Evolutionary conservation across 2,888 invertebrate species (phyloP).

Genomic region (Scrobipalpa costella): DNA sequence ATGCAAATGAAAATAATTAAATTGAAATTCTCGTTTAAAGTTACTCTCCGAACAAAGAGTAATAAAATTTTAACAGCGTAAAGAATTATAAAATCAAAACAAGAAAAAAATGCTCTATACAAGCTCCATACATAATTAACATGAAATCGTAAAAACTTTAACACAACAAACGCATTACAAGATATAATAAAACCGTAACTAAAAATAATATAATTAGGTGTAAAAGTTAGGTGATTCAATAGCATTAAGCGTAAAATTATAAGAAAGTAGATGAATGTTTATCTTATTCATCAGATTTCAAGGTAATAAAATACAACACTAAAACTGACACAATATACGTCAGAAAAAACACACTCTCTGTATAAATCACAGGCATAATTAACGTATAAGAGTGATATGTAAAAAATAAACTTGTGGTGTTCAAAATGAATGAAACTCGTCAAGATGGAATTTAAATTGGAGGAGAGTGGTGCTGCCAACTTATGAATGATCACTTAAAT

Average conservation of each 20-base stretch:
- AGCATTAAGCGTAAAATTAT: conserved; percentile 21
- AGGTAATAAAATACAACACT: conserved; percentile 24
- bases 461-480: conserved; percentile 16
- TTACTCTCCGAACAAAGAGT: neutral
- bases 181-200: conserved; percentile 22
- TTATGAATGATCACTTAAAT: neutral
- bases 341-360: conserved; percentile 42
- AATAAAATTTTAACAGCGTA: neutral
- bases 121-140: neutral
- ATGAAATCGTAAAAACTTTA: conserved; percentile 4
- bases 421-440: conserved; percentile 54
- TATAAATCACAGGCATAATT: conserved; percentile 65
- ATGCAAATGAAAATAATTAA: no score
- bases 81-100: neutral
- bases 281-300: conserved; percentile 6
- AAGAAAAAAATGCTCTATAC: neutral
- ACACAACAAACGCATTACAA: neutral
- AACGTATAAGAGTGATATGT: conserved; percentile 41
- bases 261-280: conserved; percentile 21
- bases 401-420: conserved; percentile 45
- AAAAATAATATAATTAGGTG: neutral
- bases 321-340: conserved; percentile 38
- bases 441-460: conserved; percentile 70
- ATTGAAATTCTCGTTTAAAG: no score
- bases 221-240: conserved; percentile 11